These are phyloP conservation scores for human DNA, from an alignment of 2,113 vertebrate species.

Conservation along the genomic window GRCh38 chrX:81259501-81260000, in stretches of 20 bases:
- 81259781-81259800: neutral
- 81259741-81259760: neutral
- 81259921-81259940: neutral
- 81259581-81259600: neutral
- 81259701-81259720: neutral
- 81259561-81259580: neutral
- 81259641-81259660: neutral
- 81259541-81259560: conserved; percentile 50
- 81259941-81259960: neutral
- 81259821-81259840: conserved; percentile 30
- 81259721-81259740: neutral
- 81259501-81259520: neutral
- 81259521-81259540: neutral
- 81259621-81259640: conserved; percentile 19
- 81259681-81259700: neutral
- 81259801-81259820: neutral
- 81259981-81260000: conserved; percentile 24
- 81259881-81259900: neutral
- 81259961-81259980: neutral
- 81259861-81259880: neutral
- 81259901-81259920: neutral
- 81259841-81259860: neutral
- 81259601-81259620: neutral
- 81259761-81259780: neutral
- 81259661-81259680: conserved; percentile 9